Evolutionary conservation across 2,797 vertebrate genomes (phyloP).

Genomic region (Catamblyrhynchus diadema): DNA sequence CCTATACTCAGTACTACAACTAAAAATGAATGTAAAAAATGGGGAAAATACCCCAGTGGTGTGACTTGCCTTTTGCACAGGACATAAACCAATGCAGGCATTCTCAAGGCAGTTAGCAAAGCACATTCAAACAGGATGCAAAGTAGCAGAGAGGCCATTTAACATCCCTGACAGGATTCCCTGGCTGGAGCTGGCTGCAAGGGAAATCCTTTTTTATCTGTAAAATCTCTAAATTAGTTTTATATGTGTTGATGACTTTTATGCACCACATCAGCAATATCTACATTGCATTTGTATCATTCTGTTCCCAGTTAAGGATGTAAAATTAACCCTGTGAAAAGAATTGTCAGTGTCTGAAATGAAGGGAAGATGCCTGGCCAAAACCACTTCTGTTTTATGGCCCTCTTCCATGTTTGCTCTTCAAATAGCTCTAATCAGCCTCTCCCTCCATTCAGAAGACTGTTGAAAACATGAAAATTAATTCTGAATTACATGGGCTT

Average conservation of each 20-base stretch:
- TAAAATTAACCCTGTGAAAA: neutral
- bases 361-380: neutral
- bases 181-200: neutral
- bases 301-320: neutral
- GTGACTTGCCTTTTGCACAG: neutral
- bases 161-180: neutral
- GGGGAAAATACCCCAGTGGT: neutral
- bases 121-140: neutral
- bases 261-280: neutral
- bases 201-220: neutral
- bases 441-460: neutral
- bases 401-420: neutral
- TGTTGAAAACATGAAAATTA: constrained; percentile 17
- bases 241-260: neutral
- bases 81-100: neutral
- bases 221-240: neutral
- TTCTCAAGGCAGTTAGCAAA: neutral
- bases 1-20: neutral
- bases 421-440: constrained; percentile 17
- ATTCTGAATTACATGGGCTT: neutral
- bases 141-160: neutral
- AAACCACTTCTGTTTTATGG: constrained; percentile 4
- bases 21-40: neutral
- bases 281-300: neutral
- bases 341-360: neutral